Base-by-base conservation (phyloP, 35 echinoderm and acorn worm species). In the Hemicentrotus pulcherrimus region DNA sequence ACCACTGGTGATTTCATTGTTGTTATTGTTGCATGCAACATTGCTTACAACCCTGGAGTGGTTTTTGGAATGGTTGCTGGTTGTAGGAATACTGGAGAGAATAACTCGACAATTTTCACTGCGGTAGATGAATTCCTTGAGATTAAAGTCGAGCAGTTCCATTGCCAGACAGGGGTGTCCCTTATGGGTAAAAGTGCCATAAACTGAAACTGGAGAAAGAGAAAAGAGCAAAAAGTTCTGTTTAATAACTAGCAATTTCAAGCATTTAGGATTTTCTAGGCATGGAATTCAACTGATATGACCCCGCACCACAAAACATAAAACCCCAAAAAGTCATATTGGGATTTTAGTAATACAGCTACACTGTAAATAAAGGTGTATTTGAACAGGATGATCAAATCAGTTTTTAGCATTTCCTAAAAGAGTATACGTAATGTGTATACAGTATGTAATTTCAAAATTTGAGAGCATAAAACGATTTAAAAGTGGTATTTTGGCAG, bases 121-220 rank as follows among this genome's bases (percentile, higher is more conserved):
- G n/a, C 91, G 94, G 96, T 95, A 97, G 41, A 95, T 94, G 50
- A 97, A 61, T 60, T 97, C 95, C 92, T 97, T 97, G 32, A 99
- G 94, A 47, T 96, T 97, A 55, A 94, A 97, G 58, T 99, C 96
- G 16, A 99, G 96, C 48, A 99, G 92, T 91, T 99, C 98, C 95
- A 97, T 97, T 24, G 97, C 95, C 24, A 99, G 94, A 78, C 96
- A 99, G 9, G 98, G 98, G 61, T 99, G 96, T 32, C 96, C 96
- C 31, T 96, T 97, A 86, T 99, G 95, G 46, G 95, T 97, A 86
- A 99, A 99, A 28, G 92, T 97, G 28, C 96, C 96, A 94, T 96
- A 96, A 28, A 99, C 94, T 41, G 98, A 94, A 24, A 96, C 98
- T 99, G 91, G 2, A 95, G 61, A 24, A 60, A 88, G 33, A 97